A percentile compares a stretch with the other conserved stretches of the same genome.
Evolutionary conservation across 2,797 vertebrate species (phyloP).

Genomic region (Mus spretus): DNA sequence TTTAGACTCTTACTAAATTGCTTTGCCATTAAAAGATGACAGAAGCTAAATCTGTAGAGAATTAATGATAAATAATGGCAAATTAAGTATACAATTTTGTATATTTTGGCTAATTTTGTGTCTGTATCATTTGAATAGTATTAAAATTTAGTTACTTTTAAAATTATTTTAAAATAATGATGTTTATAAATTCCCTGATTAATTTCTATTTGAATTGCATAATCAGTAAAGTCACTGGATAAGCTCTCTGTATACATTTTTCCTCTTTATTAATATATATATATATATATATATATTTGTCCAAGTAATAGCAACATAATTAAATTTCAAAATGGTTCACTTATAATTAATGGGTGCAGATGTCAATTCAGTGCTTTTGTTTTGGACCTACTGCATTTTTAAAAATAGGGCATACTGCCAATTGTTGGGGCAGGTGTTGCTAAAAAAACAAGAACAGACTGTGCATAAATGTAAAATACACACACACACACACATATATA

Average conservation of each 20-base stretch:
- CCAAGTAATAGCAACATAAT: constrained; percentile 37
- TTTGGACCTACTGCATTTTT: constrained; percentile 5
- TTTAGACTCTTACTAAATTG: not conserved
- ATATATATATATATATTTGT: not conserved
- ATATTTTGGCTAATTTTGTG: not conserved
- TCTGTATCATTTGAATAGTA: constrained; percentile 13
- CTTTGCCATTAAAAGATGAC: constrained; percentile 20
- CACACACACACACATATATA: not conserved
- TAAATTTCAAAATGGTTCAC: constrained; percentile 17
- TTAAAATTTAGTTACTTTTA: constrained; percentile 4
- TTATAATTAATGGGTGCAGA: not conserved
- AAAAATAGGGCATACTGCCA: constrained; percentile 22
- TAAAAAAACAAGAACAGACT: not conserved
- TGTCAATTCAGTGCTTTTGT: not conserved
- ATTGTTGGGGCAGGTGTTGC: not conserved
- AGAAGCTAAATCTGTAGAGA: not conserved
- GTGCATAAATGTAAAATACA: not conserved
- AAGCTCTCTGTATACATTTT: not conserved
- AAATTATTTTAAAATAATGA: not conserved
- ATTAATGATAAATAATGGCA: not conserved
- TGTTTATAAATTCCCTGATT: not conserved
- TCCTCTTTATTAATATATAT: not conserved
- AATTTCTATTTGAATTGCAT: constrained; percentile 34
- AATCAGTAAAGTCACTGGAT: not conserved
- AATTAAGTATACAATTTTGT: not conserved